Conservation (phyloP, 2,888 invertebrate species). For the Patella pellucida region DNA sequence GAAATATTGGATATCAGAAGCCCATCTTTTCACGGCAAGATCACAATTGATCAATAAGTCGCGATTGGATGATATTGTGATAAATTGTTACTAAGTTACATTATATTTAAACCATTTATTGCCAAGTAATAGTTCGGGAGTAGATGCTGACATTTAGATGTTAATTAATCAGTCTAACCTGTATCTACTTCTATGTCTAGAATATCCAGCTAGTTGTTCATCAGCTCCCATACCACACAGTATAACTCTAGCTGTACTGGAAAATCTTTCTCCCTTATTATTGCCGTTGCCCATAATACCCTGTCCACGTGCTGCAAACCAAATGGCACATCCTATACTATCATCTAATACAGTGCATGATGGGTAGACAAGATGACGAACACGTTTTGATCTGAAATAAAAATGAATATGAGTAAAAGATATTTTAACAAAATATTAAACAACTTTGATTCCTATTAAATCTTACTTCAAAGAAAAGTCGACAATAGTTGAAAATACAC, state of each 20-base stretch:
- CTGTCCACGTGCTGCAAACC: conserved; percentile 91
- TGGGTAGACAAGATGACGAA: conserved; percentile 85
- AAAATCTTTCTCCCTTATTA: conserved; percentile 40
- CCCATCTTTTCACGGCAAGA: too few relatives aligned
- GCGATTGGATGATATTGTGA: too few relatives aligned
- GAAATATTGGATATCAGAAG: too few relatives aligned
- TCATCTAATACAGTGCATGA: conserved; percentile 92
- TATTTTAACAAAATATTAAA: too few relatives aligned
- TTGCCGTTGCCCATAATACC: conserved; percentile 66
- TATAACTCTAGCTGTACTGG: conserved; percentile 74
- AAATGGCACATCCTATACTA: conserved; percentile 89
- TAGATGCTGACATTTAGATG: too few relatives aligned
- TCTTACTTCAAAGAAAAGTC: not conserved
- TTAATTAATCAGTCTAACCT: conserved; percentile 39
- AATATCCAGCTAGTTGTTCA: conserved; percentile 95
- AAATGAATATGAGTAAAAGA: not conserved
- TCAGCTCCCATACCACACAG: conserved; percentile 96
- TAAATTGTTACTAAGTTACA: too few relatives aligned
- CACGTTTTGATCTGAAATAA: conserved; percentile 46
- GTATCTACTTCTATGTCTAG: conserved; percentile 83
- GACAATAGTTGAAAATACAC: not conserved
- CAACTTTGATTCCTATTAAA: not conserved
- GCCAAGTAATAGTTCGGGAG: too few relatives aligned
- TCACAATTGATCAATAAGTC: too few relatives aligned
- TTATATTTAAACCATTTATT: too few relatives aligned